Percentiles rank a stretch among this genome's conserved stretches.
Conservation (phyloP, 2,888 invertebrate genomes). For the Dorcus hopei region DNA sequence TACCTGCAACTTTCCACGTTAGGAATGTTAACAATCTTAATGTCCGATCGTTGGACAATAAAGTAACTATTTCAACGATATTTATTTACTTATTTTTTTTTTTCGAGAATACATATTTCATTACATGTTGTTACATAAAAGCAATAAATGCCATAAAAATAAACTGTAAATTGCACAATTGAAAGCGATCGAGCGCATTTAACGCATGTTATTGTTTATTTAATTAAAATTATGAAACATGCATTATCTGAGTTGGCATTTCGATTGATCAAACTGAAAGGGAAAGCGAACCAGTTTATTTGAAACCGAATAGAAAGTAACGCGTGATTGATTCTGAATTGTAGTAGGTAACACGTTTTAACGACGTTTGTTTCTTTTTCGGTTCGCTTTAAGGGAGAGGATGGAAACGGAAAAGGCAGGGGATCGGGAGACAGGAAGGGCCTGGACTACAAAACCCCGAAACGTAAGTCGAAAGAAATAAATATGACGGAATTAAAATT, state of each 20-base stretch:
- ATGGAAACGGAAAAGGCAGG: not conserved
- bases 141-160: slow-evolving; percentile 14
- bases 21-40: slow-evolving; percentile 6
- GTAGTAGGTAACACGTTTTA: slow-evolving; percentile 6
- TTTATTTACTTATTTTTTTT: not conserved
- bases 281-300: slow-evolving; percentile 27
- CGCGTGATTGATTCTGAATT: slow-evolving; percentile 15
- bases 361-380: not conserved
- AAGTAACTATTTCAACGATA: slow-evolving; percentile 3
- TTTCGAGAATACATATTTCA: slow-evolving; percentile 11
- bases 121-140: slow-evolving; percentile 13
- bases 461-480: slow-evolving; percentile 21
- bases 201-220: slow-evolving; percentile 19
- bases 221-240: slow-evolving; percentile 22
- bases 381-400: not conserved
- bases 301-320: slow-evolving; percentile 28
- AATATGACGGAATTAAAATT: slow-evolving; percentile 36
- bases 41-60: slow-evolving; percentile 10
- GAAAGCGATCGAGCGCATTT: slow-evolving; percentile 10
- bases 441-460: slow-evolving; percentile 4
- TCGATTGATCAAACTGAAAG: slow-evolving; percentile 24
- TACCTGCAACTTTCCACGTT: slow-evolving; percentile 2
- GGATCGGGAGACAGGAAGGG: too few relatives aligned
- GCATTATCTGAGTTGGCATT: slow-evolving; percentile 20
- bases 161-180: slow-evolving; percentile 10